Percentiles rank a stretch among this genome's conserved stretches.
These are phyloP conservation scores for Neolamprologus brichardi DNA, from an alignment of 2,113 vertebrate genomes.

Conservation along the genomic window DNA sequence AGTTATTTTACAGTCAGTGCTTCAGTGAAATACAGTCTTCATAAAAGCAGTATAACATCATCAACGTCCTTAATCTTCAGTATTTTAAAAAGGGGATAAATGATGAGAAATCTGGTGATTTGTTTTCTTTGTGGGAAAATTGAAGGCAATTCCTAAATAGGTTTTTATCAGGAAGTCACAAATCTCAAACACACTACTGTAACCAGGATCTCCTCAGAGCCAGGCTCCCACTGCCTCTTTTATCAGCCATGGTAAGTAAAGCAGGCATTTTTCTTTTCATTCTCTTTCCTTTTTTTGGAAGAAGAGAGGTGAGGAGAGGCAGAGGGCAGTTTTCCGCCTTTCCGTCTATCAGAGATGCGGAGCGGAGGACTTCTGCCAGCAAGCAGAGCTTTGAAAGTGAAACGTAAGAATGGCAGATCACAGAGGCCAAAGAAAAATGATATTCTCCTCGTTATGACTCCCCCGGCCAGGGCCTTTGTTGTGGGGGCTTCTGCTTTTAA, in stretches of 20 bases:
- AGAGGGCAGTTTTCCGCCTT: conserved; percentile 28
- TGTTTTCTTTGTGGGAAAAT: neutral
- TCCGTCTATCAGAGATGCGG: conserved; percentile 37
- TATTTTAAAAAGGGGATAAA: neutral
- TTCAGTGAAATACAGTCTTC: neutral
- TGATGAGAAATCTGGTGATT: neutral
- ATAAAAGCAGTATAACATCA: neutral
- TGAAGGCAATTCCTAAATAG: neutral
- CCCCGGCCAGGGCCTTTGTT: conserved; percentile 79
- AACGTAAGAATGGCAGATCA: conserved; percentile 82
- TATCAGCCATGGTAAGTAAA: conserved; percentile 6
- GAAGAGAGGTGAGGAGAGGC: conserved; percentile 8
- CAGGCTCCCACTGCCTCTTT: neutral
- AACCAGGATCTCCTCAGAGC: conserved; percentile 15
- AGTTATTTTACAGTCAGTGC: neutral
- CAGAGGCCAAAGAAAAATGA: conserved; percentile 91
- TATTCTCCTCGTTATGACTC: conserved; percentile 75
- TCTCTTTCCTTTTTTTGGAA: neutral
- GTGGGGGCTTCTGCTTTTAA: conserved; percentile 86
- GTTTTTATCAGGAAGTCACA: conserved; percentile 19
- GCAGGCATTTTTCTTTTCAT: neutral
- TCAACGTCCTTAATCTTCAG: neutral
- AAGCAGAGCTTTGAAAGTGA: conserved; percentile 85
- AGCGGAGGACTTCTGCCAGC: conserved; percentile 52
- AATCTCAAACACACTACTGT: conserved; percentile 17